Base-by-base conservation (phyloP, 2,113 vertebrate genomes). In the Phoenicopterus ruber region DNA sequence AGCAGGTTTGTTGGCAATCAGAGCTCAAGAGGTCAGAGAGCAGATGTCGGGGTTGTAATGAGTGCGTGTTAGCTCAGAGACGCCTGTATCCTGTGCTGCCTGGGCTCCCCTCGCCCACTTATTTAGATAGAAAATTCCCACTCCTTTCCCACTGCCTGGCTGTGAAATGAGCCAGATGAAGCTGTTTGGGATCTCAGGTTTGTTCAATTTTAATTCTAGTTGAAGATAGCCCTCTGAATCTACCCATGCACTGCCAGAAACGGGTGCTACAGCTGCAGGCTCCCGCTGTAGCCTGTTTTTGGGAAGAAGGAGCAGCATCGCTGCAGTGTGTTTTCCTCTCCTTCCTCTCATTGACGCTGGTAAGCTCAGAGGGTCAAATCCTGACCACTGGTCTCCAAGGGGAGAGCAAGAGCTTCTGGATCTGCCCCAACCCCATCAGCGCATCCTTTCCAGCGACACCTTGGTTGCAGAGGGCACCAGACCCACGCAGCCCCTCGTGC, bases 21-120 rank as follows among this genome's bases (percentile, higher is more conserved):
- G 86, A 85, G 89, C 95, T 87, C 86, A 50, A n/a, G 93, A 87
- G 93, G 94, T 96, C 95, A 97, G 95, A 40, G 89, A 97, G 93
- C 95, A 96, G 94, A 95, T 94, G 93, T 90, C 9, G 31, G 81
- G 69, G 88, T 55, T 91, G 89, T 13, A 34, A 50, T 13, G 22
- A 82, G 70, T n/a, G 52, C 1, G 29, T 74, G 93, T 79, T 6
- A 65, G 91, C 91, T 80, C 89, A 18, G 88, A 40, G 92, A 17
- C 7, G 62, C 49, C 84, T 87, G 96, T 22, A 96, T 96, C 91
- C 97, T 95, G 94, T 80, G 89, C 86, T 72, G 89, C 70, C 67
- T 2, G 0, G 3, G 74, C 74, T 84, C 86, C 26, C 55, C 63
- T 70, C 6, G 2, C 88, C 65, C 47, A 0, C 81, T n/a, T 6